These are phyloP conservation scores for Xerus rutilus DNA, from an alignment of 2,797 vertebrate species.

Conservation along the genomic window DNA sequence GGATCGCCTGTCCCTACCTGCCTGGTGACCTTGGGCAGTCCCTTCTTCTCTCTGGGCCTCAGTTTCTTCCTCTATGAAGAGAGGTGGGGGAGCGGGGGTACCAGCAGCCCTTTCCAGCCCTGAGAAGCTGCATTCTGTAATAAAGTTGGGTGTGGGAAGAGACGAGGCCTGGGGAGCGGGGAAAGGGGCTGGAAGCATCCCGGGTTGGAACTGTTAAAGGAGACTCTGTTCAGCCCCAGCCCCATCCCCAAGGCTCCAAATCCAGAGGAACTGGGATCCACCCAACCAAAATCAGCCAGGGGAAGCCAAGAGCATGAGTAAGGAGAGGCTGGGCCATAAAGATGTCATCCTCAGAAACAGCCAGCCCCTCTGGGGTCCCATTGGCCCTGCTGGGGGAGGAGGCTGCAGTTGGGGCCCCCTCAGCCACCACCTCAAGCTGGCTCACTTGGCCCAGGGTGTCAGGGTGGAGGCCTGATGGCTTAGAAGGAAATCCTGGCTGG, in stretches of 20 bases:
- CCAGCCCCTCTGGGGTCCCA: constrained; percentile 78
- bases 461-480: constrained; percentile 72
- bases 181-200: constrained; percentile 82
- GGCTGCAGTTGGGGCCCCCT: constrained; percentile 64
- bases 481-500: constrained; percentile 71
- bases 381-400: constrained; percentile 70
- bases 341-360: constrained; percentile 82
- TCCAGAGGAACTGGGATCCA: constrained; percentile 85
- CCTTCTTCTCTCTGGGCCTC: constrained; percentile 11
- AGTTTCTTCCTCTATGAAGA: neutral
- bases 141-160: constrained; percentile 80
- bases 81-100: neutral
- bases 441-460: constrained; percentile 64
- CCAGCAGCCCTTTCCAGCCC: neutral
- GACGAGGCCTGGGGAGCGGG: constrained; percentile 71
- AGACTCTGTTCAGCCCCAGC: constrained; percentile 81
- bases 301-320: constrained; percentile 86
- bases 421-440: constrained; percentile 61
- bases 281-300: constrained; percentile 81
- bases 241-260: constrained; percentile 74
- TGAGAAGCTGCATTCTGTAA: constrained; percentile 13
- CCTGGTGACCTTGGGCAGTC: constrained; percentile 59
- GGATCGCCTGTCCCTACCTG: neutral
- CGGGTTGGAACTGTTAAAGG: constrained; percentile 74
- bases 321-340: constrained; percentile 83